Percentiles rank a stretch among this genome's conserved stretches.
Evolutionary conservation across 2,113 vertebrate genomes (phyloP).

Genomic region (pig (Sus scrofa)): DNA sequence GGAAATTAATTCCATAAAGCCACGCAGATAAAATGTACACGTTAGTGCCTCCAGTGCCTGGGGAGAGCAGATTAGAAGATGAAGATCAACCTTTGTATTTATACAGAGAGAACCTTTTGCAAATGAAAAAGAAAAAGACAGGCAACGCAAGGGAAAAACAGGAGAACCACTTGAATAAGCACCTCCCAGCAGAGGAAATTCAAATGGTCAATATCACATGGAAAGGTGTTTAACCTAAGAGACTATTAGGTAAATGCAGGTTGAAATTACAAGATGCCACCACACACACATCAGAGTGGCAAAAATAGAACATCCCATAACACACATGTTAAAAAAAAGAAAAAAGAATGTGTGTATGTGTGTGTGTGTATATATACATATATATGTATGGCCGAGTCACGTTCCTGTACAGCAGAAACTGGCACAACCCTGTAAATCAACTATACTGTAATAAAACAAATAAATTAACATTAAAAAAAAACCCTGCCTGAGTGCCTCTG

Average conservation of each 20-base stretch:
- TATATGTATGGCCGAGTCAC: no score
- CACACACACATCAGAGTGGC: not conserved
- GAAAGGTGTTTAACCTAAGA: not conserved
- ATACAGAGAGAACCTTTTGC: not conserved
- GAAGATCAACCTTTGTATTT: not conserved
- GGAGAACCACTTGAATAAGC: not conserved
- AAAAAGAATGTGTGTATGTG: no score
- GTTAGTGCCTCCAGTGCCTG: not conserved
- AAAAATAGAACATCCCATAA: constrained; percentile 40
- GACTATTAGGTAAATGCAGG: not conserved
- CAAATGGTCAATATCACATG: not conserved
- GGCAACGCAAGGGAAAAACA: not conserved
- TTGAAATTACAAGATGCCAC: not conserved
- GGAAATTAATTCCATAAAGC: constrained; percentile 60
- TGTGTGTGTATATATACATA: no score
- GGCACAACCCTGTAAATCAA: no score
- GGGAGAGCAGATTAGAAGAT: not conserved
- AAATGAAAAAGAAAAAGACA: constrained; percentile 26
- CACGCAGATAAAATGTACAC: not conserved
- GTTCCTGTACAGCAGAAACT: no score
- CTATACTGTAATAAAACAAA: no score
- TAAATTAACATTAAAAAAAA: no score
- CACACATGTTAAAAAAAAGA: no score
- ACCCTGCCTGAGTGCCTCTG: not conserved
- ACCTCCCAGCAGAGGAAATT: not conserved